Conservation (phyloP, 2,888 invertebrate species). For the Heliconius ethilla region DNA sequence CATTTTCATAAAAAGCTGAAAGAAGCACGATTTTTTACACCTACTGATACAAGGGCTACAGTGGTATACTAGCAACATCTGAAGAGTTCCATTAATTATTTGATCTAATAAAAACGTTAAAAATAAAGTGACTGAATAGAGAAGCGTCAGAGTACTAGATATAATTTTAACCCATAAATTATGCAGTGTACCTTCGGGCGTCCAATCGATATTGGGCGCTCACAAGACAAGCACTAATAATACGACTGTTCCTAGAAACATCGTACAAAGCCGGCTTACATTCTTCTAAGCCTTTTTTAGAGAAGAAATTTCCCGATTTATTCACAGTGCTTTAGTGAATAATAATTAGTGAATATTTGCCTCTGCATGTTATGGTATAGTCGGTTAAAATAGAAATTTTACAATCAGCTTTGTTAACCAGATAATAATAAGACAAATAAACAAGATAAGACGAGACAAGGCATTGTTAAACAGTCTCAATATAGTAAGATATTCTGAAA, state of each 20-base stretch:
- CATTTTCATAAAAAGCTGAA: slow-evolving; percentile 18
- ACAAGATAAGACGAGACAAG: not conserved
- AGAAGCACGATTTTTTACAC: too few relatives aligned
- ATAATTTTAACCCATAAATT: slow-evolving; percentile 9
- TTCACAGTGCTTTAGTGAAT: not conserved
- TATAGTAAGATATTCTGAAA: not conserved
- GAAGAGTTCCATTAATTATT: too few relatives aligned
- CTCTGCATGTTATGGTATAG: not conserved
- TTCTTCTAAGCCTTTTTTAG: not conserved
- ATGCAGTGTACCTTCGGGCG: slow-evolving; percentile 11
- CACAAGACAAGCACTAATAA: slow-evolving; percentile 5
- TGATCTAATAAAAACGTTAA: not conserved
- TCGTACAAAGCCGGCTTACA: slow-evolving; percentile 9
- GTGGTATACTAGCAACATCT: too few relatives aligned
- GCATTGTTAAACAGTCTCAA: not conserved
- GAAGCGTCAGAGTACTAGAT: not conserved
- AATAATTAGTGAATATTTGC: not conserved
- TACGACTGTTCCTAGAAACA: slow-evolving; percentile 7
- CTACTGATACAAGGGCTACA: too few relatives aligned
- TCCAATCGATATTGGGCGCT: slow-evolving; percentile 28
- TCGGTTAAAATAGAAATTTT: not conserved
- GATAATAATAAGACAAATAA: not conserved
- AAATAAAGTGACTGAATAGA: not conserved
- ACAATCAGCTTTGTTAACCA: not conserved
- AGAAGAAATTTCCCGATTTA: not conserved